Conservation (phyloP, 2,797 vertebrate genomes). For the Artibeus lituratus region DNA sequence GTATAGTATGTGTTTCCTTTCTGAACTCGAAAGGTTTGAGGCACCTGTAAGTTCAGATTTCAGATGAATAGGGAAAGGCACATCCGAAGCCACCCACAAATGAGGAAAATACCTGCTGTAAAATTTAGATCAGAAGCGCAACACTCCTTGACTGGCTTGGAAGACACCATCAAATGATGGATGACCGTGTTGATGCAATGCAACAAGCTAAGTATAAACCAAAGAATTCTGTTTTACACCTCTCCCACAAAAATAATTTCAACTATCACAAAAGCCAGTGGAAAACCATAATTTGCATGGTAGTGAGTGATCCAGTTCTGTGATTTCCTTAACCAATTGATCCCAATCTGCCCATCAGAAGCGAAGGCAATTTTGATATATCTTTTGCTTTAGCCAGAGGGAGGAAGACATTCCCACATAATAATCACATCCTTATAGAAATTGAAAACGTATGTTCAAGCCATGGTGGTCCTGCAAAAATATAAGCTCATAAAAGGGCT, state of each 20-base stretch:
- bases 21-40: not conserved
- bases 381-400: constrained; percentile 80
- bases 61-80: not conserved
- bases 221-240: not conserved
- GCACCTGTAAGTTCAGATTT: not conserved
- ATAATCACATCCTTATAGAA: constrained; percentile 87
- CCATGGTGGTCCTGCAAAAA: constrained; percentile 88
- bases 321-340: constrained; percentile 69
- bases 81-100: not conserved
- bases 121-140: not conserved
- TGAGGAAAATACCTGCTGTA: not conserved
- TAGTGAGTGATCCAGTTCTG: constrained; percentile 49
- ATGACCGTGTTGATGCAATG: not conserved
- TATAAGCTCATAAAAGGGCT: constrained; percentile 84
- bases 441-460: constrained; percentile 86
- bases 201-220: not conserved
- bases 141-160: not conserved
- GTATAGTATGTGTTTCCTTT: not conserved
- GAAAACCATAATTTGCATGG: constrained; percentile 63
- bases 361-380: constrained; percentile 78
- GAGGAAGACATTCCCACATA: constrained; percentile 85
- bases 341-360: constrained; percentile 78
- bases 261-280: constrained; percentile 35
- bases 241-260: not conserved
- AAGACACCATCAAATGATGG: not conserved